These are phyloP conservation scores for Acholoe squamosa DNA, from an alignment of 2,888 invertebrate species.

Conservation along the genomic window DNA sequence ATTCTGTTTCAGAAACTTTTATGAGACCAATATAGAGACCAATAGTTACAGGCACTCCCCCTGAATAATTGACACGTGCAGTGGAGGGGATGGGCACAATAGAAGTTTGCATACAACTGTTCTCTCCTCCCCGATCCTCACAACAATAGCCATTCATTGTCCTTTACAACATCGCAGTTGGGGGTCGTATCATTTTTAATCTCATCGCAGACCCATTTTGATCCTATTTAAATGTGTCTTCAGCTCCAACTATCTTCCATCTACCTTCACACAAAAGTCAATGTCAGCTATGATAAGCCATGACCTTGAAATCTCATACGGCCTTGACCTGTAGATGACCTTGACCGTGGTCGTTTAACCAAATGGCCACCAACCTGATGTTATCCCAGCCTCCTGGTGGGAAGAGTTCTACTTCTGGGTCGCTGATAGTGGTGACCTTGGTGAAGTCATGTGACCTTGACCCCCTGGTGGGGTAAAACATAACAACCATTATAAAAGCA, in stretches of 20 bases:
- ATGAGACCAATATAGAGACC: no score
- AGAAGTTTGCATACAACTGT: no score
- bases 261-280: background rate
- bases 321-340: background rate
- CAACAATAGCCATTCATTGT: no score
- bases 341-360: conserved; percentile 31
- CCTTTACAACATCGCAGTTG: background rate
- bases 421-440: background rate
- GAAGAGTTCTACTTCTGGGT: conserved; percentile 17
- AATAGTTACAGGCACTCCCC: no score
- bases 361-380: conserved; percentile 3
- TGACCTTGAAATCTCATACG: conserved; percentile 1
- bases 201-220: conserved; percentile 4
- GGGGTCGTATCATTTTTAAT: background rate
- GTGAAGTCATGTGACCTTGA: background rate
- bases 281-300: conserved; percentile 24
- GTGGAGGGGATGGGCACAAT: no score
- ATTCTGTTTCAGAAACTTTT: no score
- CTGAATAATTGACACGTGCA: no score
- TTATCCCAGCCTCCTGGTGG: conserved; percentile 47
- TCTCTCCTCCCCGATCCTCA: no score
- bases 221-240: background rate
- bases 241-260: background rate
- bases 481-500: background rate
- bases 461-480: conserved; percentile 49